Evolutionary conservation across 1,140 invertebrate species (phyloP).

Genomic region (Saccostrea echinata): DNA sequence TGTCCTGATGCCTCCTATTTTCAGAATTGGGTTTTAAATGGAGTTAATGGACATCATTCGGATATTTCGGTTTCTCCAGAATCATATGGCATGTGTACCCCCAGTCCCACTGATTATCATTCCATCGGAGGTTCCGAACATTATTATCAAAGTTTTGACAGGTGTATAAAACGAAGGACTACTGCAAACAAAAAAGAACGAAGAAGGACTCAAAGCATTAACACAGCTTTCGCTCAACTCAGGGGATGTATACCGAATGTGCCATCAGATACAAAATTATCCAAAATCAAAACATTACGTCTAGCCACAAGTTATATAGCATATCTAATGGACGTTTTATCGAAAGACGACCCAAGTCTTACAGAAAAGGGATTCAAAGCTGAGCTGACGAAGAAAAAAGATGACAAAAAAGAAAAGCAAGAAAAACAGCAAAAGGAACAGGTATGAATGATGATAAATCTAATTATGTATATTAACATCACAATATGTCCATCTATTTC

Average conservation of each 20-base stretch:
- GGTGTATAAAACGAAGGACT: slow-evolving; percentile 73
- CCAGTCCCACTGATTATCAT: slow-evolving; percentile 51
- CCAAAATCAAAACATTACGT: slow-evolving; percentile 82
- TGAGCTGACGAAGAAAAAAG: slow-evolving; percentile 74
- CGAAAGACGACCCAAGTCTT: slow-evolving; percentile 80
- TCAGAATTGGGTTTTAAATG: slow-evolving; percentile 67
- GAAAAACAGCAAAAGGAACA: slow-evolving; percentile 37
- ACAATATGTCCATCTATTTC: not conserved
- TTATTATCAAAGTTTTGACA: slow-evolving; percentile 50
- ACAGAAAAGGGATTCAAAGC: slow-evolving; percentile 82
- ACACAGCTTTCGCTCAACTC: slow-evolving; percentile 95
- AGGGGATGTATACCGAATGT: slow-evolving; percentile 97
- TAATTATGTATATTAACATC: not conserved
- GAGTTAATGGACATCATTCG: slow-evolving; percentile 57
- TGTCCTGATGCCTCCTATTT: slow-evolving; percentile 64
- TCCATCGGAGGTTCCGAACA: slow-evolving; percentile 49
- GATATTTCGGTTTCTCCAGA: slow-evolving; percentile 68
- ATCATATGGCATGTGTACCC: slow-evolving; percentile 68
- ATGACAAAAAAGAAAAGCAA: slow-evolving; percentile 53
- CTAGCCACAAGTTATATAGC: slow-evolving; percentile 82
- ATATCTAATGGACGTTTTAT: slow-evolving; percentile 81
- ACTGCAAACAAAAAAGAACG: slow-evolving; percentile 94
- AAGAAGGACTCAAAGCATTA: slow-evolving; percentile 93
- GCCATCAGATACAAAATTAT: slow-evolving; percentile 94
- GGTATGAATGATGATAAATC: not conserved